Evolutionary conservation across 2,797 vertebrate species (phyloP).

Genomic region (Argentina silus): DNA sequence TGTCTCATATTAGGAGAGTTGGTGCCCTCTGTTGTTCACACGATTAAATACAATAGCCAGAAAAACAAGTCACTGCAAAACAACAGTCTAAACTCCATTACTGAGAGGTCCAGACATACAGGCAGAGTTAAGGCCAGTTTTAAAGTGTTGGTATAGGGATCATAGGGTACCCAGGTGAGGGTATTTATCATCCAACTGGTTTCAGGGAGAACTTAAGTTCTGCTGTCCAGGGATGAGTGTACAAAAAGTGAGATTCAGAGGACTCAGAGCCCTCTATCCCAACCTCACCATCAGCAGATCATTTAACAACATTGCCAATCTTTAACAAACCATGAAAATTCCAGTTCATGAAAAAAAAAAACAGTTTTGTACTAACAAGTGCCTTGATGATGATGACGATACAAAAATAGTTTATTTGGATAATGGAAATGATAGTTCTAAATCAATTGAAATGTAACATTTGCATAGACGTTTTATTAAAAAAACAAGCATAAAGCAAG

Average conservation of each 20-base stretch:
- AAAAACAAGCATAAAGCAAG: background rate
- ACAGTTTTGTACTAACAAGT: background rate
- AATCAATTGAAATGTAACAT: slow-evolving; percentile 4
- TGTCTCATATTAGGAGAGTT: slow-evolving; percentile 18
- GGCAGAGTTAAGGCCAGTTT: background rate
- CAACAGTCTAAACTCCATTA: no score
- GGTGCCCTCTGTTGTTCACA: slow-evolving; percentile 54
- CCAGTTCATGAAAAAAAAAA: background rate
- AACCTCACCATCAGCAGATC: no score
- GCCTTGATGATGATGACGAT: background rate
- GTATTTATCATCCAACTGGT: no score
- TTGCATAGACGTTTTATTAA: background rate
- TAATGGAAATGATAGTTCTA: background rate
- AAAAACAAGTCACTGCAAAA: no score
- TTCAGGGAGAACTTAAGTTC: no score
- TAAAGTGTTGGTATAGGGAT: no score
- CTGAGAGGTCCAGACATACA: no score
- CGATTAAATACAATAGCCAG: background rate
- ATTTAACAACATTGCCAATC: no score
- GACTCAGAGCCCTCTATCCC: no score
- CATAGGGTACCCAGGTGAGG: no score
- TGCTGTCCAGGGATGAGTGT: no score
- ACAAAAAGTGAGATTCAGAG: no score
- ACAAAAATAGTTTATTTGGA: background rate
- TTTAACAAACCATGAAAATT: background rate